A percentile compares a stretch with the other conserved stretches of the same genome.
Evolutionary conservation across 2,113 vertebrate genomes (phyloP).

Genomic region (Apeltes quadracus): DNA sequence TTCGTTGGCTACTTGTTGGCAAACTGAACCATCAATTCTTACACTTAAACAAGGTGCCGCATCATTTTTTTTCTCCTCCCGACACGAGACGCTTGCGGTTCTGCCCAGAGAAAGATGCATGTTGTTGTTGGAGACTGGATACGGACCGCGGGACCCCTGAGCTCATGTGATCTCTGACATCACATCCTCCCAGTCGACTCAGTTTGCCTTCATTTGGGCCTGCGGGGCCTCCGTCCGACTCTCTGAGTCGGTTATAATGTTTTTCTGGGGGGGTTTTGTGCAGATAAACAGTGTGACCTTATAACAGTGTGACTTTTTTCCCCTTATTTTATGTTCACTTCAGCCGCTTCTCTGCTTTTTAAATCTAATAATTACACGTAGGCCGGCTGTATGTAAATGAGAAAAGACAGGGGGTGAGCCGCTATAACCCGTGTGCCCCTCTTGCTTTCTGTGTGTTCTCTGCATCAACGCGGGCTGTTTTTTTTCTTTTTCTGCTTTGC

Average conservation of each 20-base stretch:
- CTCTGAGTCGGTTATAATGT: conserved; percentile 9
- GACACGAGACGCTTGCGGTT: neutral
- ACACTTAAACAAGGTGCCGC: too few relatives aligned
- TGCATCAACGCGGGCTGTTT: conserved; percentile 31
- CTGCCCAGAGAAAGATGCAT: neutral
- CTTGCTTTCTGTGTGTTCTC: conserved; percentile 40
- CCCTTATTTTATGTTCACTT: conserved; percentile 16
- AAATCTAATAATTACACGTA: conserved; percentile 7
- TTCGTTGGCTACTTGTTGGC: conserved; percentile 54
- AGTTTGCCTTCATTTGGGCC: conserved; percentile 60
- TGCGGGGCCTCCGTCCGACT: conserved; percentile 16
- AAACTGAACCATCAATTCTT: conserved; percentile 54
- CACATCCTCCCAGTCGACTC: conserved; percentile 19
- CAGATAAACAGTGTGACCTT: conserved; percentile 20
- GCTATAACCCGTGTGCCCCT: conserved; percentile 18
- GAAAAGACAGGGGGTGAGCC: conserved; percentile 44
- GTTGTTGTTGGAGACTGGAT: conserved; percentile 9
- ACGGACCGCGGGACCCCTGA: neutral
- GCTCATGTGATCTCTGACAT: conserved; percentile 20
- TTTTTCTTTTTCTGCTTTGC: conserved; percentile 26
- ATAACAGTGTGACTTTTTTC: conserved; percentile 30
- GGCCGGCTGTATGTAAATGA: neutral
- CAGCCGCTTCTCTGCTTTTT: conserved; percentile 30
- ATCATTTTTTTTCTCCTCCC: too few relatives aligned
- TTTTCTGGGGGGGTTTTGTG: neutral